phyloP scores from a whole-genome alignment of 1,140 invertebrate species.

The Lepeophtheirus salmonis region DNA sequence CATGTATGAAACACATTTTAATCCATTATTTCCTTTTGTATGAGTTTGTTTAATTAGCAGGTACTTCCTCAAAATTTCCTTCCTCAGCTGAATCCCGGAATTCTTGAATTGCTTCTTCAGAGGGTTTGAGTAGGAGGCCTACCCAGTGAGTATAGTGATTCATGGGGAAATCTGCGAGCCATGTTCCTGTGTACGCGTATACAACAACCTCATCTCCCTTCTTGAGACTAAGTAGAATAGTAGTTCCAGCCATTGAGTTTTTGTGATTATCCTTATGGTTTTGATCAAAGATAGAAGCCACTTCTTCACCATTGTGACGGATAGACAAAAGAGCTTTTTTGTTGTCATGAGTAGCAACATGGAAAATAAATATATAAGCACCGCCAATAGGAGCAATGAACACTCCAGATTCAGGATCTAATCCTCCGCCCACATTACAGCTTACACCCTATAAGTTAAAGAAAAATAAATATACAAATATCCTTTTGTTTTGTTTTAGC shows the following conservation, averaged over 20 bases:
- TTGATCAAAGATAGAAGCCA: conserved; percentile 18
- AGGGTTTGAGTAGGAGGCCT: conserved; percentile 17
- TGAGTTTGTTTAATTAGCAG: too few species aligned
- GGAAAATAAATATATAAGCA: conserved; percentile 18
- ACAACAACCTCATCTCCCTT: conserved; percentile 15
- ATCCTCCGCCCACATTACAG: conserved; percentile 13
- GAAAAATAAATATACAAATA: background rate
- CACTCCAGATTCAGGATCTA: conserved; percentile 16
- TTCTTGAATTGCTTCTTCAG: background rate
- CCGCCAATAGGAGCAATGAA: conserved; percentile 16
- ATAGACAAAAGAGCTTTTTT: conserved; percentile 19
- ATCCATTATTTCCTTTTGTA: too few species aligned
- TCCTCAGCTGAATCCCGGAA: conserved; percentile 10
- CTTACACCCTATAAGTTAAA: background rate
- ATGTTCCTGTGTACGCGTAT: conserved; percentile 19
- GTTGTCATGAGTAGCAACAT: conserved; percentile 19
- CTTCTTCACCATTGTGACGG: conserved; percentile 16
- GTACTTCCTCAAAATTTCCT: background rate
- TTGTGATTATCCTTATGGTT: conserved; percentile 20
- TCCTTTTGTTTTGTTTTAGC: background rate
- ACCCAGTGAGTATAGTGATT: conserved; percentile 19
- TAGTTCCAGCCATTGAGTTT: conserved; percentile 17
- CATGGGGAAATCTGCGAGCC: conserved; percentile 19
- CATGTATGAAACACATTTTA: too few species aligned
- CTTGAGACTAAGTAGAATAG: conserved; percentile 12